Evolutionary conservation across 2,113 vertebrate species (phyloP), one percentile per base, ranked within the genome.

Genomic region (Capricornis sumatraensis): DNA sequence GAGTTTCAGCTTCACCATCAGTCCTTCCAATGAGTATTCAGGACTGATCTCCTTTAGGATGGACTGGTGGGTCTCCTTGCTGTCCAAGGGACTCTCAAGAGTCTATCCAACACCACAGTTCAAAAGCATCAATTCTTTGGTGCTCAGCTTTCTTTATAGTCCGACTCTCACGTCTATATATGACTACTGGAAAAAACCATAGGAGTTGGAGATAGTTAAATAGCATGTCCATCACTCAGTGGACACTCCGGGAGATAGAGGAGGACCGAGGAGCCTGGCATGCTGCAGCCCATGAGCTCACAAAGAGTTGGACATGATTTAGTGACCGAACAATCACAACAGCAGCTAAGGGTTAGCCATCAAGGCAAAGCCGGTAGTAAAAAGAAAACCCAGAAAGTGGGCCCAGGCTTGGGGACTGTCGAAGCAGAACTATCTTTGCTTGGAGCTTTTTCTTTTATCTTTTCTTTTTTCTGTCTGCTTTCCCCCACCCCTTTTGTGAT

Each of bases 381-480:
- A 71, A 55, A n/a, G 28, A 43, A 25, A 33, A 4, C 19, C n/a
- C n/a, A 79, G 71, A 52, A 21, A 50, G 6, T 19, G 43, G 21
- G 23, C 36, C 57, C 21, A 45, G 89, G 53, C 76, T 74, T 1
- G 14, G 36, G 14, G 7, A 3, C 16, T n/a, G 1, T 71, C 23
- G 5, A 3, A 91, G 28, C 76, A 74, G 78, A 82, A 17, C 13
- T 79, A 8, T 83, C 50, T 92, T 92, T 43, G 27, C 74, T 89
- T 60, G 84, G 60, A 78, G 58, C 6, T n/a, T 99, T 98, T 98
- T 96, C 43, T 94, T 87, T 91, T 43, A 7, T 92, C 30, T 60
- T 86, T 82, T 87, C 23, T 28, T 30, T 58, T 33, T 81, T 78
- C 17, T 43, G 83, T 43, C 21, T 99, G 27, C 98, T 98, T 96